Evolutionary conservation across 2,113 vertebrate species (phyloP).

Genomic region (Bambusicola thoracicus): DNA sequence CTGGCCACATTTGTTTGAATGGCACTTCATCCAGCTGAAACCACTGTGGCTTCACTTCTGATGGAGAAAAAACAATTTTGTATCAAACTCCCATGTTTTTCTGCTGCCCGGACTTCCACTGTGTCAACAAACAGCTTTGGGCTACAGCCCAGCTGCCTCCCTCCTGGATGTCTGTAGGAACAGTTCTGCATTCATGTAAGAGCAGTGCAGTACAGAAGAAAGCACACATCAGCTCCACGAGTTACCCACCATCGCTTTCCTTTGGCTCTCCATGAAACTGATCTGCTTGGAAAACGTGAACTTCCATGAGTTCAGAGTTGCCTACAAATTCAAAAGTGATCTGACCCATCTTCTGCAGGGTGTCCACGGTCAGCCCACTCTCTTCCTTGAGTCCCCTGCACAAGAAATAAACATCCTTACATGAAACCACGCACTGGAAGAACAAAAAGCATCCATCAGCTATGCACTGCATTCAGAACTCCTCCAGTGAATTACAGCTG

Average conservation of each 20-base stretch:
- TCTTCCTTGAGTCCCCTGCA: slow-evolving; percentile 91
- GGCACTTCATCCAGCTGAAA: slow-evolving; percentile 89
- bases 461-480: neutral
- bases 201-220: neutral
- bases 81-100: neutral
- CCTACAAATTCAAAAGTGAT: slow-evolving; percentile 93
- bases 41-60: slow-evolving; percentile 96
- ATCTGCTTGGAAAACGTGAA: slow-evolving; percentile 90
- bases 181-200: neutral
- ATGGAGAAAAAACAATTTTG: neutral
- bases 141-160: neutral
- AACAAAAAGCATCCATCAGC: neutral
- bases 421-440: neutral
- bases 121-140: neutral
- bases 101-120: neutral
- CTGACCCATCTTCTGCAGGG: slow-evolving; percentile 87
- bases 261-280: slow-evolving; percentile 83
- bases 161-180: neutral
- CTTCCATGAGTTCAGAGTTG: slow-evolving; percentile 85
- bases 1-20: slow-evolving; percentile 89
- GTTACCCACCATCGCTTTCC: slow-evolving; percentile 88
- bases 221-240: no score
- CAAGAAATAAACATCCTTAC: neutral
- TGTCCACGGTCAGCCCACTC: slow-evolving; percentile 86
- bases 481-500: neutral